Percentiles rank a stretch among this genome's conserved stretches.
Conservation (phyloP, 2,113 vertebrate genomes). For the Ceuthmochares aereus region DNA sequence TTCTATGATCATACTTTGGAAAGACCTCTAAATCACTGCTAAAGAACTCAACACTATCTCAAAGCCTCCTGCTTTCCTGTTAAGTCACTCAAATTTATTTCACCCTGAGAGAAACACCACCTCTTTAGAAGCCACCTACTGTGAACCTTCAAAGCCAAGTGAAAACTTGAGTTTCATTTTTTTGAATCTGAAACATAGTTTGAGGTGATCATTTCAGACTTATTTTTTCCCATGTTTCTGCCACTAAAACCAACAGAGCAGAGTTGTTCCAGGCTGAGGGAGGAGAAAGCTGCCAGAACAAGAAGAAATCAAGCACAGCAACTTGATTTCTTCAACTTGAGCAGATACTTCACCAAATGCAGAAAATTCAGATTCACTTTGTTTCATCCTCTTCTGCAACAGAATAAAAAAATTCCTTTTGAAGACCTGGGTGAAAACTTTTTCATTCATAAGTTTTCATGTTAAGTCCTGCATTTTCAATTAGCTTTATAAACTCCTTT, state of each 20-base stretch:
- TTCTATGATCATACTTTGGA: not conserved
- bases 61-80: not conserved
- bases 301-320: conserved; percentile 42
- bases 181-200: not conserved
- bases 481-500: not conserved
- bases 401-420: not conserved
- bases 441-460: not conserved
- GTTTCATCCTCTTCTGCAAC: conserved; percentile 7
- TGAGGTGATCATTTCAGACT: not conserved
- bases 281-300: conserved; percentile 15
- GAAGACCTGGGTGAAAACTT: not conserved
- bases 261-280: conserved; percentile 34
- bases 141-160: not conserved
- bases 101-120: not conserved
- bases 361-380: conserved; percentile 44
- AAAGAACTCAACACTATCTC: not conserved
- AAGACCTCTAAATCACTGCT: not conserved
- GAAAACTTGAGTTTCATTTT: not conserved
- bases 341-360: conserved; percentile 34
- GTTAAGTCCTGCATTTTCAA: not conserved
- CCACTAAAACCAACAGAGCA: not conserved
- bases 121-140: not conserved
- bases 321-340: conserved; percentile 47
- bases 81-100: not conserved
- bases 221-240: not conserved